Base-by-base conservation (phyloP, 1,140 invertebrate genomes). In the Ruditapes philippinarum region DNA sequence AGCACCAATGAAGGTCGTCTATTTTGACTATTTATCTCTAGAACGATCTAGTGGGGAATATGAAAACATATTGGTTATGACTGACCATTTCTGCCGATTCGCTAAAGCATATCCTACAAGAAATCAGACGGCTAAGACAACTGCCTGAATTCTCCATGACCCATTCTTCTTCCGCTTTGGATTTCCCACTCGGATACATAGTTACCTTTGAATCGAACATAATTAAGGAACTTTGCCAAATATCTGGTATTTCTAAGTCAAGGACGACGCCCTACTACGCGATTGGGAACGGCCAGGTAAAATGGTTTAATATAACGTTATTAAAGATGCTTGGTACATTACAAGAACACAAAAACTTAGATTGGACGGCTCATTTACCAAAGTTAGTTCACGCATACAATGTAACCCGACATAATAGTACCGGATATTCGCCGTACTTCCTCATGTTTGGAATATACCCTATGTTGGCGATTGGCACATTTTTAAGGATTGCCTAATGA, bases 321-420 rank as follows among this genome's bases (percentile, higher is more conserved):
- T 19, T 86, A 4, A n/a, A 62, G 36, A 14, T 92, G 89, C 60
- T 89, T 36, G 68, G 89, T 1, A 91, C 87, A 33, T 57, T 92
- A 22, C 57, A 80, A 25, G 31, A 76, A 38, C 42, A 74, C 19
- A 22, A 91, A 31, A 91, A 92, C 57, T 2, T 2, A 5, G 76
- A 91, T 45, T 91, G 88, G 90, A 89, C 78, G 36, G 40, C 28
- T 12, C 57, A 81, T 76, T n/a, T 91, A n/a, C 49, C 36, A 28
- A 38, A 83, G 17, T 7, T 89, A 19, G 79, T 91, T 9, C 86
- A 88, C 73, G 42, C 80, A 12, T 91, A 89, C 42, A 89, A 91
- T 45, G 88, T 33, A 28, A 91, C 85, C 79, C n/a, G n/a, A n/a
- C n/a, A 89, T 86, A 54, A 87, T 17, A 49, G 42, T 19, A 88